Evolutionary conservation across 2,113 vertebrate genomes (phyloP).

Genomic region (Sinosuthora webbiana): DNA sequence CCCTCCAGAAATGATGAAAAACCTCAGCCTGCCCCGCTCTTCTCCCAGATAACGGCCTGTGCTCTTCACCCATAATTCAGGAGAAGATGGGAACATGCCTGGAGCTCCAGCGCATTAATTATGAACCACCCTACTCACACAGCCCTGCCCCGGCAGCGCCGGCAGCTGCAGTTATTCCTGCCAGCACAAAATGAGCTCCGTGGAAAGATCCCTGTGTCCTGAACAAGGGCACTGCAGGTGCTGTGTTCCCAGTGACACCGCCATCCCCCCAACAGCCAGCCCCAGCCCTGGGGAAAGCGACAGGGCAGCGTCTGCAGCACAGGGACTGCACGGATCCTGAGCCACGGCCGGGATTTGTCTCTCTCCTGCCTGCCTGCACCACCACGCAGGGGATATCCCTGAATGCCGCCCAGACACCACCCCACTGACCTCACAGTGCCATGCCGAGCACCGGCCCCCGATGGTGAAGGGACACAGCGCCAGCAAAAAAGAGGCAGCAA

Average conservation of each 20-base stretch:
- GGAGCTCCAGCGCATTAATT: background rate
- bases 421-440: accelerated
- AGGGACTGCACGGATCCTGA: accelerated
- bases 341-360: no score
- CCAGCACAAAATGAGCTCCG: background rate
- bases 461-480: background rate
- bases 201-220: background rate
- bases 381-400: accelerated
- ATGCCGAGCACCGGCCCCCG: no score
- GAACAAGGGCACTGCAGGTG: background rate
- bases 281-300: background rate
- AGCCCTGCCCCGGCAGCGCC: accelerated
- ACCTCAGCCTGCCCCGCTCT: accelerated
- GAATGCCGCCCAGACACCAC: accelerated
- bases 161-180: background rate
- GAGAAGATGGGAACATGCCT: background rate
- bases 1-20: background rate
- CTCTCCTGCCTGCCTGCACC: accelerated
- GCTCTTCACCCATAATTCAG: background rate
- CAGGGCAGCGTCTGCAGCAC: background rate
- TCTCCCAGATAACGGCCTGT: background rate
- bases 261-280: background rate
- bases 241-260: accelerated
- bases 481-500: background rate
- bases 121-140: background rate